phyloP scores from a whole-genome alignment of 2,797 vertebrate genomes.

The Muscicapa striata region DNA sequence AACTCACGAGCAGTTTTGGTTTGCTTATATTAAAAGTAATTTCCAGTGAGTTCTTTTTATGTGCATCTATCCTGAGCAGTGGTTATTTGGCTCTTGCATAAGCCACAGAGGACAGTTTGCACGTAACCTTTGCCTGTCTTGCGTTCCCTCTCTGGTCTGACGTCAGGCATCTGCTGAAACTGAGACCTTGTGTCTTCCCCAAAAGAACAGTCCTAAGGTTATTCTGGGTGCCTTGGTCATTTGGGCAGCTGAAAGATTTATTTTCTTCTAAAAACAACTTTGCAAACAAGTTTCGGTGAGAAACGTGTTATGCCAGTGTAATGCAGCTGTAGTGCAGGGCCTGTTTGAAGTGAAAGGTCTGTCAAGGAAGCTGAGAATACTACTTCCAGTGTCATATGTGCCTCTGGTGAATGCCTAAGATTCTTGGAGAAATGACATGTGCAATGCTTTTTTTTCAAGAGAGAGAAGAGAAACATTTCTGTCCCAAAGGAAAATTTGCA shows the following conservation, averaged over 20 bases:
- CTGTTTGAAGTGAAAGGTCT: not conserved
- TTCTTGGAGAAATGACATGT: not conserved
- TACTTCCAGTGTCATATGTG: not conserved
- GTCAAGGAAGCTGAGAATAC: not conserved
- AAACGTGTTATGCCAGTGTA: not conserved
- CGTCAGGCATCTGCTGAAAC: not conserved
- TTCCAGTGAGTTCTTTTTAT: not conserved
- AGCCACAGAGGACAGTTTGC: not conserved
- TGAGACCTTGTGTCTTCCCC: not conserved
- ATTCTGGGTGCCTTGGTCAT: not conserved
- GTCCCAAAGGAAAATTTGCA: not conserved
- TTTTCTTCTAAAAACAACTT: not conserved
- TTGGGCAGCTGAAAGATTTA: not conserved
- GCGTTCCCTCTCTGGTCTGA: not conserved
- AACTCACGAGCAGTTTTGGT: not conserved
- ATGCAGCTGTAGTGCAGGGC: not conserved
- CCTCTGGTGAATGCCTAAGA: not conserved
- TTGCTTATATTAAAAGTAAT: constrained; percentile 37
- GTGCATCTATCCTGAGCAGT: not conserved
- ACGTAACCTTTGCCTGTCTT: not conserved
- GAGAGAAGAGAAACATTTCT: not conserved
- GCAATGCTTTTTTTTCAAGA: not conserved
- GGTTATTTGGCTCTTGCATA: not conserved
- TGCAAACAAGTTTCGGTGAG: not conserved
- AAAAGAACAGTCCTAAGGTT: not conserved